Evolutionary conservation across 2,113 vertebrate species (phyloP), one percentile per base, ranked within the genome.

Genomic region (Phyllostomus hastatus): DNA sequence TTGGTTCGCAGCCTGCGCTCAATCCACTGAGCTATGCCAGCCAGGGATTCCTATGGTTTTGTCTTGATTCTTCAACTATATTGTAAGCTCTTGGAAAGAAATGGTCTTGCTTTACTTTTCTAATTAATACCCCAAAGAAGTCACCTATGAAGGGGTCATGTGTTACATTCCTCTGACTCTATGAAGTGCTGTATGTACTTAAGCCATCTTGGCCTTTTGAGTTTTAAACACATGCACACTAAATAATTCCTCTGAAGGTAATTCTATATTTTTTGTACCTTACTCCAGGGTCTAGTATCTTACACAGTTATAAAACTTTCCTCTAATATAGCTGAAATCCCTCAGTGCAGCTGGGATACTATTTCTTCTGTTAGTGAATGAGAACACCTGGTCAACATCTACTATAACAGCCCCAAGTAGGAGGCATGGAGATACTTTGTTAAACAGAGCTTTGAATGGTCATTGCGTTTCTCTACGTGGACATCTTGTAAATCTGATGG

Each of bases 331-430:
- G 72, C 43, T 81, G 20, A 95, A 95, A 90, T 86, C 64, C 48
- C 50, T 69, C 20, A 90, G 26, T 50, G 33, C 28, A 94, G 20
- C 48, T 28, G 67, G 46, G 54, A 86, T 66, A 52, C 43, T 90
- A 46, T 84, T 92, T 83, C 84, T 87, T 90, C 10, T 83, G 73
- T 76, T 88, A 20, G 75, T 50, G 54, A 85, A 87, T 54, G 41
- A 88, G 54, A 70, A 94, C 69, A 89, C 81, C 94, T 95, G 90
- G 73, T 81, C 33, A 79, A 87, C 59, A 76, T 76, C 50, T 72
- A 81, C 67, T 35, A 2, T 52, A 67, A 50, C 4, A 70, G 59
- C 41, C 26, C 76, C 41, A 72, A 76, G 35, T 1, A 91, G 64
- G 54, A 88, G 73, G 38, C 31, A 33, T 10, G 46, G 24, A 82